These are phyloP conservation scores for Zelleria hepariella DNA, from an alignment of 2,888 invertebrate species.

Conservation along the genomic window DNA sequence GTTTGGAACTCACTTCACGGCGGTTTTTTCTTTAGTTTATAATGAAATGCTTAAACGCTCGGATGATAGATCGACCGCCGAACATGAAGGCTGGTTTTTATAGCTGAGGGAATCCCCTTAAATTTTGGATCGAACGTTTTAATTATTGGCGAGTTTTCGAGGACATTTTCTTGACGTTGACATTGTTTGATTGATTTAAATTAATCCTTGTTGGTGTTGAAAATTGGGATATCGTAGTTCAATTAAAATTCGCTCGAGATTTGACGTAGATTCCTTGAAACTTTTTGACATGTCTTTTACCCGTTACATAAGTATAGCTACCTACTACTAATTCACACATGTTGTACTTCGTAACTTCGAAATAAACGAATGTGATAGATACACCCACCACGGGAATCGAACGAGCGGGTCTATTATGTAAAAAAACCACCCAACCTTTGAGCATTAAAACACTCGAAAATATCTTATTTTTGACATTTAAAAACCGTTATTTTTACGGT, in stretches of 20 bases:
- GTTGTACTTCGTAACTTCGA: too few species aligned
- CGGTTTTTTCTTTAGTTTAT: background rate
- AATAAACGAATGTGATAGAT: too few species aligned
- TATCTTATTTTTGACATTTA: too few species aligned
- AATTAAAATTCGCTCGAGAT: too few species aligned
- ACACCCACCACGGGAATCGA: too few species aligned
- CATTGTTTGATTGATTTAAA: background rate
- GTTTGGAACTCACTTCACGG: background rate
- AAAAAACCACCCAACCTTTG: too few species aligned
- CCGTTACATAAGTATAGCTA: too few species aligned
- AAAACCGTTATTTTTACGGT: too few species aligned
- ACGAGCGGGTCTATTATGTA: too few species aligned
- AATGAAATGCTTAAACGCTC: background rate
- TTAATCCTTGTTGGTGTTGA: background rate
- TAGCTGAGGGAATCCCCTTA: background rate
- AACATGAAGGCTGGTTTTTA: background rate
- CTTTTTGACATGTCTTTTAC: too few species aligned
- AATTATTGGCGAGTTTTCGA: background rate
- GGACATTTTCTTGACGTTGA: background rate
- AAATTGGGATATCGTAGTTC: background rate
- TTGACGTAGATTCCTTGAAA: background rate
- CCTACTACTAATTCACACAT: too few species aligned
- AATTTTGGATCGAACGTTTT: background rate
- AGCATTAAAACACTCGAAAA: too few species aligned
- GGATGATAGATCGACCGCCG: background rate